Conservation (phyloP, 2,113 vertebrate genomes). For the Megalops atlanticus region DNA sequence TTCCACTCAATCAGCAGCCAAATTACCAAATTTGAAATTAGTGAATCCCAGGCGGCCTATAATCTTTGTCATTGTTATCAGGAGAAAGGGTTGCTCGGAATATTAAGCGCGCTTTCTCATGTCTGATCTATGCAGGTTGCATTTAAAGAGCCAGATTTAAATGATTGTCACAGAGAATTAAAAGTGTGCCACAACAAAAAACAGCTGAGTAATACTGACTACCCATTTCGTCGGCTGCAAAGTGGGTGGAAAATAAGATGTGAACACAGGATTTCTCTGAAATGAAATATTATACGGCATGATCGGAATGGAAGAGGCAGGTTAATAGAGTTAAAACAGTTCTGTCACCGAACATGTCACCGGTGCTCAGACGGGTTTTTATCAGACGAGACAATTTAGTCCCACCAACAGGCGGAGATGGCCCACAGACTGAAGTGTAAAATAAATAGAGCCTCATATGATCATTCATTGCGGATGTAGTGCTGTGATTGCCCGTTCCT, state of each 20-base stretch:
- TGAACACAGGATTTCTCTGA: conserved; percentile 53
- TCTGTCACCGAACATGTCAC: conserved; percentile 46
- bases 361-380: conserved; percentile 59
- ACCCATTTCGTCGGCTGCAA: conserved; percentile 29
- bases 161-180: conserved; percentile 62
- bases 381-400: conserved; percentile 65
- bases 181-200: conserved; percentile 42
- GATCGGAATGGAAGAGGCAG: conserved; percentile 56
- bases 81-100: conserved; percentile 41
- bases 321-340: conserved; percentile 59
- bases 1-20: conserved; percentile 67
- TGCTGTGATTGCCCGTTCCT: neutral
- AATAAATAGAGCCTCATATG: conserved; percentile 54
- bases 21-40: conserved; percentile 69
- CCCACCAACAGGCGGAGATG: conserved; percentile 41
- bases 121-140: conserved; percentile 50
- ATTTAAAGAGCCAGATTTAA: conserved; percentile 61
- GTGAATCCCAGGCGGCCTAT: conserved; percentile 60
- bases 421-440: conserved; percentile 50
- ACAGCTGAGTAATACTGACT: conserved; percentile 45
- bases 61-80: conserved; percentile 57
- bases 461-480: conserved; percentile 6
- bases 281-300: conserved; percentile 57
- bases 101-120: conserved; percentile 55
- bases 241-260: conserved; percentile 40